phyloP scores from a whole-genome alignment of 2,797 vertebrate species.

The Dipus sagitta region DNA sequence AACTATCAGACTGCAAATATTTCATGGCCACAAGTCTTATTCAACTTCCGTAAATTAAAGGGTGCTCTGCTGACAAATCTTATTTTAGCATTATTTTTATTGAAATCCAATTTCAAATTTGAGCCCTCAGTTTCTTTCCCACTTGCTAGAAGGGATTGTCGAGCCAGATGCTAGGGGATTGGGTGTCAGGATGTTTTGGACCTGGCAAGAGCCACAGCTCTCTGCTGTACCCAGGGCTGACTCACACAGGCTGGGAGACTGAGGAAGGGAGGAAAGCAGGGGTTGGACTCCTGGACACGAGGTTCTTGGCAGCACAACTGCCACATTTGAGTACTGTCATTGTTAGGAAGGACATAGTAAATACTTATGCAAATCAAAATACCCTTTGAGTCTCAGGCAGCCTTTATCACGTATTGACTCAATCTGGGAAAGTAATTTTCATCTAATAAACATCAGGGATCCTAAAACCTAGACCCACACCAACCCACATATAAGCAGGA shows the following conservation, averaged over 20 bases:
- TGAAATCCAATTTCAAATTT: conserved; percentile 78
- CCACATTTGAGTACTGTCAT: rapidly evolving
- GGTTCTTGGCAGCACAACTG: background rate
- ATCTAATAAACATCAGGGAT: background rate
- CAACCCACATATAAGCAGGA: rapidly evolving
- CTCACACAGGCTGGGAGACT: background rate
- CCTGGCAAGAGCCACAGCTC: conserved; percentile 51
- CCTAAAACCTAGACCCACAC: background rate
- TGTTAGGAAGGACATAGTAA: background rate
- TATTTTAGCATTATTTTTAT: conserved; percentile 5
- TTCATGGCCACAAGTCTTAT: conserved; percentile 60
- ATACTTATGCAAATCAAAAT: background rate
- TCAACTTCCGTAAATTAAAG: conserved; percentile 70
- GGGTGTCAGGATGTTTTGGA: background rate
- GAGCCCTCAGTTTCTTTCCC: conserved; percentile 41
- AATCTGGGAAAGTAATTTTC: background rate
- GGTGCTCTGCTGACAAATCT: conserved; percentile 39
- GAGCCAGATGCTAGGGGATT: conserved; percentile 63
- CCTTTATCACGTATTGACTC: background rate
- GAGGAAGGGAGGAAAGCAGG: rapidly evolving
- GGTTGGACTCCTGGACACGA: rapidly evolving
- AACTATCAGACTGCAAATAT: conserved; percentile 53
- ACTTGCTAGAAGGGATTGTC: conserved; percentile 59
- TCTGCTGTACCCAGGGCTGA: background rate
- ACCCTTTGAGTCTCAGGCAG: background rate